phyloP scores from a whole-genome alignment of 2,797 vertebrate genomes.

The Aphelocoma californica region DNA sequence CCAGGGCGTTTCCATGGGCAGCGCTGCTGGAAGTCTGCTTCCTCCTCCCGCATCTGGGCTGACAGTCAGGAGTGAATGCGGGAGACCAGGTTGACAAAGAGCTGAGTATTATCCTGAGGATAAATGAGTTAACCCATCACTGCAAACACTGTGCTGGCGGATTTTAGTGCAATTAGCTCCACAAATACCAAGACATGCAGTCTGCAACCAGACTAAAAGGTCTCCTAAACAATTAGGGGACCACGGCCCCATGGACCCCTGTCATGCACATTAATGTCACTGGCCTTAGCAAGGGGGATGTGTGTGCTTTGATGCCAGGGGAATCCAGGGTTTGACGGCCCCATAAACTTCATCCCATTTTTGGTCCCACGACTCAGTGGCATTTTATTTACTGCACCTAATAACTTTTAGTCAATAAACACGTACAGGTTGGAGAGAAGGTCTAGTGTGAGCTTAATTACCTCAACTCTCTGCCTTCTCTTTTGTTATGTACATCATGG shows the following conservation, averaged over 20 bases:
- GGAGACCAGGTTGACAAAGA: slow-evolving; percentile 59
- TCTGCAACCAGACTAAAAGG: slow-evolving; percentile 79
- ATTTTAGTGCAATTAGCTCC: slow-evolving; percentile 76
- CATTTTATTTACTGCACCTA: slow-evolving; percentile 71
- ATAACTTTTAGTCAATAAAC: slow-evolving; percentile 73
- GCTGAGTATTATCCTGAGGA: slow-evolving; percentile 57
- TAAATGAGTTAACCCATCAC: slow-evolving; percentile 66
- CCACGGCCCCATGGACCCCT: slow-evolving; percentile 75
- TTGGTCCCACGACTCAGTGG: slow-evolving; percentile 54
- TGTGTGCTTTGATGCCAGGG: slow-evolving; percentile 74
- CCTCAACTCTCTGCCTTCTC: slow-evolving; percentile 67
- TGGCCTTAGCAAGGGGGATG: slow-evolving; percentile 65
- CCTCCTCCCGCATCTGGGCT: not conserved
- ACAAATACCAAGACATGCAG: slow-evolving; percentile 77
- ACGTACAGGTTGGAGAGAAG: slow-evolving; percentile 48
- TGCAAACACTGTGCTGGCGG: slow-evolving; percentile 56
- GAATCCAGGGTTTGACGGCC: slow-evolving; percentile 40
- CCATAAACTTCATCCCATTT: slow-evolving; percentile 46
- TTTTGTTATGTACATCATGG: slow-evolving; percentile 71
- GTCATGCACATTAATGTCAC: slow-evolving; percentile 79
- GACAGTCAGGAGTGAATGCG: not conserved
- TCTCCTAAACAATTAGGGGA: slow-evolving; percentile 77
- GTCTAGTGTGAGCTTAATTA: slow-evolving; percentile 70
- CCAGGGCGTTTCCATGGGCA: not conserved
- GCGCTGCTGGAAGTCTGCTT: not conserved